Percentiles rank a stretch among this genome's conserved stretches.
These are phyloP conservation scores for Atopsyche davidsoni DNA, from an alignment of 1,140 invertebrate species.

Conservation along the genomic window DNA sequence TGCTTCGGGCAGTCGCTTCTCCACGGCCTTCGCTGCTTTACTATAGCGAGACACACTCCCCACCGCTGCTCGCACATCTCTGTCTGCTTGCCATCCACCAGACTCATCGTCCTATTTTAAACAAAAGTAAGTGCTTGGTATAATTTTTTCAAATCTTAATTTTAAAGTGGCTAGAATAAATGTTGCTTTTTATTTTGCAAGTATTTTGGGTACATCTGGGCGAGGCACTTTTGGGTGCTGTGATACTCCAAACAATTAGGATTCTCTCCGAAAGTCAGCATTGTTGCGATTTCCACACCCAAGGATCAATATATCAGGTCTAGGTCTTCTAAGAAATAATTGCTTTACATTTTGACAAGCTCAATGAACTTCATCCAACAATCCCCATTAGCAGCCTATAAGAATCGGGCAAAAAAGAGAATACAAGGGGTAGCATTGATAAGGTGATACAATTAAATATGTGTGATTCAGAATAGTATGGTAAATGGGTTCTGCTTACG, in stretches of 20 bases:
- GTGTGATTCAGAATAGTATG: conserved; percentile 29
- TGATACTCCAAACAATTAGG: neutral
- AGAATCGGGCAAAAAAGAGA: neutral
- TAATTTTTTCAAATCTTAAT: too few species aligned
- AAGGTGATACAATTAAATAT: conserved; percentile 28
- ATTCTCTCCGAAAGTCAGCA: neutral
- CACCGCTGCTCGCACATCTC: conserved; percentile 41
- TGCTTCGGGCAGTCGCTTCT: conserved; percentile 38
- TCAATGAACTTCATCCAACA: too few species aligned
- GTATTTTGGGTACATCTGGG: neutral
- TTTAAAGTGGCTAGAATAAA: neutral
- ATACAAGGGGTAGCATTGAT: too few species aligned
- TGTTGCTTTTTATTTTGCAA: neutral
- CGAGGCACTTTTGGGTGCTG: neutral
- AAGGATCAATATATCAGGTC: neutral
- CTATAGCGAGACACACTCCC: conserved; percentile 33
- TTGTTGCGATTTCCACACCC: neutral
- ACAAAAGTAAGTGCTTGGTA: too few species aligned
- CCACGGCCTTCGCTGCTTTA: conserved; percentile 39
- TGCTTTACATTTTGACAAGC: too few species aligned
- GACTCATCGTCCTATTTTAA: conserved; percentile 24
- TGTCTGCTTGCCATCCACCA: conserved; percentile 38
- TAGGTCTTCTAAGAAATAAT: neutral
- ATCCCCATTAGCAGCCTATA: too few species aligned
- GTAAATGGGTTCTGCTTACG: neutral